Conservation (phyloP, 1,140 invertebrate genomes). For the Lethocerus indicus region DNA sequence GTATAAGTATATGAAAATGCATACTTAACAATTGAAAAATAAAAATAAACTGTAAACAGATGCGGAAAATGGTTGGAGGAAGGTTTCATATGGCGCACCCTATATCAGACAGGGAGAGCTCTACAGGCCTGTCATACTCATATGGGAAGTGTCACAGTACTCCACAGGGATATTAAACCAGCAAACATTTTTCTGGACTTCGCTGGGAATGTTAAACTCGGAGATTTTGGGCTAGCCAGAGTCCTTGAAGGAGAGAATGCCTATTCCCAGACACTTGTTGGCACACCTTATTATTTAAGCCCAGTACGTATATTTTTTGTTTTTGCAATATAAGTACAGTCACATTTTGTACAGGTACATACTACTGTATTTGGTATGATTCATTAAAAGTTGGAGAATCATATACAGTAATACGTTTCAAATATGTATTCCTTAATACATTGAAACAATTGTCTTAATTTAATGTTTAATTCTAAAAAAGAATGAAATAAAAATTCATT, state of each 20-base stretch:
- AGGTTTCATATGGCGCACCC: slow-evolving; percentile 62
- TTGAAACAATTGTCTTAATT: too few species aligned
- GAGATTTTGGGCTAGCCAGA: slow-evolving; percentile 56
- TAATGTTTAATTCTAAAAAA: too few species aligned
- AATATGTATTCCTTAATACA: too few species aligned
- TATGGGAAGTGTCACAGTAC: slow-evolving; percentile 16
- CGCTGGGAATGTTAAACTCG: slow-evolving; percentile 52
- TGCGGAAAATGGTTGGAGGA: slow-evolving; percentile 37
- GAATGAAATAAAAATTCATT: too few species aligned
- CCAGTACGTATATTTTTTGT: slow-evolving; percentile 36
- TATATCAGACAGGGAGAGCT: slow-evolving; percentile 54
- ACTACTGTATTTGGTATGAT: too few species aligned
- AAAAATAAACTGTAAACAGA: too few species aligned
- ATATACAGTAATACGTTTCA: too few species aligned
- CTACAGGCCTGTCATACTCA: slow-evolving; percentile 31
- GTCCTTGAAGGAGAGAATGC: slow-evolving; percentile 29
- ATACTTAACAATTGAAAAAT: too few species aligned
- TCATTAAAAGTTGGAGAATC: too few species aligned
- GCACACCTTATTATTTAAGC: slow-evolving; percentile 71
- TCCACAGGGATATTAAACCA: slow-evolving; percentile 47
- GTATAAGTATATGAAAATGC: too few species aligned
- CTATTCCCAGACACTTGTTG: slow-evolving; percentile 49
- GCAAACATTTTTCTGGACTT: slow-evolving; percentile 65
- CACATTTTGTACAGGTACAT: not conserved
- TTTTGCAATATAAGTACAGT: not conserved